Conservation (phyloP, 2,113 vertebrate genomes). For the Oxyura jamaicensis region DNA sequence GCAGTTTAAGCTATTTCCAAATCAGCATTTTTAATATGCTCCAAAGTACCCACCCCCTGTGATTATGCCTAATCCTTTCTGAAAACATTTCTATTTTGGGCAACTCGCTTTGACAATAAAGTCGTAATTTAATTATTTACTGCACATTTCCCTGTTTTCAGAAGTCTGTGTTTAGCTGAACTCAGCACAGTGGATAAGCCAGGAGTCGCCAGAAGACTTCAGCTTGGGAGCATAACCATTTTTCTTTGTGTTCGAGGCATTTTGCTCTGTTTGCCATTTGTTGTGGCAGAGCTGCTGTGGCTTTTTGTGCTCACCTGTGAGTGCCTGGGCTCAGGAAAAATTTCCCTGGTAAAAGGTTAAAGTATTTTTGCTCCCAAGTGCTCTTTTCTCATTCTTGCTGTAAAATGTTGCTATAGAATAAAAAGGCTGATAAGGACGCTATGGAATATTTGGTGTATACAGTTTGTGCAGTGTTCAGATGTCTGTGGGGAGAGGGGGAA, state of each 20-base stretch:
- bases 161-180: not conserved
- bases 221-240: not conserved
- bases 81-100: not conserved
- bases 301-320: not conserved
- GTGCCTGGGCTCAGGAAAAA: not conserved
- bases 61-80: not conserved
- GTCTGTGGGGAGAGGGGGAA: not conserved
- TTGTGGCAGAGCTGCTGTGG: not conserved
- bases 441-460: rapidly evolving
- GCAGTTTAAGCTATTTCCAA: not conserved
- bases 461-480: not conserved
- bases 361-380: not conserved
- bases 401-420: not conserved
- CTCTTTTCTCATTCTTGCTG: not conserved
- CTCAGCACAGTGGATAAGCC: not conserved
- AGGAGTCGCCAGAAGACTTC: not conserved
- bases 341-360: not conserved
- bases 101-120: not conserved
- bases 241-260: rapidly evolving
- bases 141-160: not conserved
- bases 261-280: not conserved
- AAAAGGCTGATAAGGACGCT: not conserved
- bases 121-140: not conserved
- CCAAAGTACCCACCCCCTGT: not conserved
- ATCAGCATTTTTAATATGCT: not conserved